These are phyloP conservation scores for Panulirus ornatus DNA, from an alignment of 1,140 invertebrate species.

Conservation along the genomic window DNA sequence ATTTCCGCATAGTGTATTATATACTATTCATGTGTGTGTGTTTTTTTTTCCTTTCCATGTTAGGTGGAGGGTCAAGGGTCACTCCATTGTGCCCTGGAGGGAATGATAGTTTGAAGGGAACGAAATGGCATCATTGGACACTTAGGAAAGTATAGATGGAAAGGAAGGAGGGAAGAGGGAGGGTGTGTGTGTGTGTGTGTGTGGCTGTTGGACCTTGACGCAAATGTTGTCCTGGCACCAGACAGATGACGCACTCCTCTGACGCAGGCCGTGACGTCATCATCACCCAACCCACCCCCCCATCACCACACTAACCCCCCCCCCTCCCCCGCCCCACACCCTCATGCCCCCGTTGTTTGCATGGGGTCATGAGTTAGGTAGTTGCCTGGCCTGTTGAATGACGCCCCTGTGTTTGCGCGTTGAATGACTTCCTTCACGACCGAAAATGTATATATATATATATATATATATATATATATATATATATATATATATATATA, in stretches of 20 bases:
- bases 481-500: slow-evolving; percentile 14
- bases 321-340: neutral
- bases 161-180: too few species aligned
- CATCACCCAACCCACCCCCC: neutral
- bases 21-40: too few species aligned
- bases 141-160: neutral
- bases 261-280: slow-evolving; percentile 3
- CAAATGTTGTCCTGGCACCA: neutral
- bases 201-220: neutral
- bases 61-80: neutral
- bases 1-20: too few species aligned
- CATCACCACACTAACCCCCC: too few species aligned
- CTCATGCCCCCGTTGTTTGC: neutral
- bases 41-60: too few species aligned
- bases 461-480: neutral
- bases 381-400: too few species aligned
- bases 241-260: neutral
- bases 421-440: too few species aligned
- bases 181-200: slow-evolving; percentile 1
- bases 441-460: too few species aligned
- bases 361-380: too few species aligned
- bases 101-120: neutral
- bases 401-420: too few species aligned
- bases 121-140: neutral
- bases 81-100: neutral